Percentiles rank a stretch among this genome's conserved stretches.
These are phyloP conservation scores for Himalopsyche kuldschensis DNA, from an alignment of 2,888 invertebrate genomes.

Conservation along the genomic window DNA sequence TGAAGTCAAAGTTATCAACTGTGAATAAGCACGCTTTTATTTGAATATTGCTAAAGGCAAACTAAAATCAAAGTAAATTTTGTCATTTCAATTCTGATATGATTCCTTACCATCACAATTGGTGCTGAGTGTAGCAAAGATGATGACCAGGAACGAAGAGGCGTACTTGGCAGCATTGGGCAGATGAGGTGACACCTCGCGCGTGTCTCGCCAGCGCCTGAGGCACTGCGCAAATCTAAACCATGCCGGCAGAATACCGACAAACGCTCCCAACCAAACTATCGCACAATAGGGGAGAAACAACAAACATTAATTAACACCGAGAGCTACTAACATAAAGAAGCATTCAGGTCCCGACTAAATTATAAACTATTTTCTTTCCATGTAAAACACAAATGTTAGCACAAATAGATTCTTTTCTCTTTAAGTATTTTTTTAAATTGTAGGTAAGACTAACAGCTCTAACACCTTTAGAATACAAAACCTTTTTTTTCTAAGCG, in stretches of 20 bases:
- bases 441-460: too few species aligned
- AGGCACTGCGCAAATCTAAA: constrained; percentile 85
- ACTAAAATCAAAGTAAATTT: too few species aligned
- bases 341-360: too few species aligned
- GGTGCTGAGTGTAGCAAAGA: constrained; percentile 56
- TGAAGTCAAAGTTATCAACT: too few species aligned
- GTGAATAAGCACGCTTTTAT: too few species aligned
- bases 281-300: background rate
- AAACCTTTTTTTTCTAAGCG: too few species aligned
- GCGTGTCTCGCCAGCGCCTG: constrained; percentile 78
- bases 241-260: constrained; percentile 81
- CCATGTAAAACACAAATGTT: background rate
- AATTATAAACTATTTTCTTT: background rate
- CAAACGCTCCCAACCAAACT: constrained; percentile 58
- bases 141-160: constrained; percentile 72
- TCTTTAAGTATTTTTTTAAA: too few species aligned
- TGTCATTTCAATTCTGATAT: background rate
- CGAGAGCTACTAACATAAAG: too few species aligned
- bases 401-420: background rate
- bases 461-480: too few species aligned
- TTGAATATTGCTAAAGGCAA: too few species aligned
- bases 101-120: constrained; percentile 34
- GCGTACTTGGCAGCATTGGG: constrained; percentile 84
- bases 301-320: too few species aligned
- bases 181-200: constrained; percentile 77